These are phyloP conservation scores for Venusia cambrica DNA, from an alignment of 2,888 invertebrate genomes.

Conservation along the genomic window DNA sequence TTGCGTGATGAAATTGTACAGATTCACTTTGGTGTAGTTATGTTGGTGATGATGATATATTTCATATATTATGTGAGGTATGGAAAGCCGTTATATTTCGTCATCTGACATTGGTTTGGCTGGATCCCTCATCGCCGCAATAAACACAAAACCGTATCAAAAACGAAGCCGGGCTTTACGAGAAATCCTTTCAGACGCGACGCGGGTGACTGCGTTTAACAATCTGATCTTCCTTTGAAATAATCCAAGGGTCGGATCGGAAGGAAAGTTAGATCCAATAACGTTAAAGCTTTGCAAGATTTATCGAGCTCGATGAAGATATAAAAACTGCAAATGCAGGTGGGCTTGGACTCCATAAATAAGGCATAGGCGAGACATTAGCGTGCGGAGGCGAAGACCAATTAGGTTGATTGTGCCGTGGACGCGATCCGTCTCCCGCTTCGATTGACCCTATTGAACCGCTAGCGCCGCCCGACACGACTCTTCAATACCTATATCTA, in stretches of 20 bases:
- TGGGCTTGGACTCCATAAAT: slow-evolving; percentile 32
- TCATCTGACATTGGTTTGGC: slow-evolving; percentile 8
- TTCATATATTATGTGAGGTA: slow-evolving; percentile 1
- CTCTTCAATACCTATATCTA: slow-evolving; percentile 35
- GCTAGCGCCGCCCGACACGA: slow-evolving; percentile 31
- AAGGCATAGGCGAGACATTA: slow-evolving; percentile 34
- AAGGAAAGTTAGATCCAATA: slow-evolving; percentile 6
- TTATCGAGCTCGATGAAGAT: slow-evolving; percentile 17
- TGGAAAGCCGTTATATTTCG: slow-evolving; percentile 3
- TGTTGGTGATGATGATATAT: no score
- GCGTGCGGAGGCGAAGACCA: slow-evolving; percentile 41
- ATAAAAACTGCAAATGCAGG: slow-evolving; percentile 37
- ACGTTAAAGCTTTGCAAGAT: slow-evolving; percentile 5
- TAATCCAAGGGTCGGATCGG: neutral
- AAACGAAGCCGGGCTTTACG: neutral
- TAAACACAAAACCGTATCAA: slow-evolving; percentile 13
- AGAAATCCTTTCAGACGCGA: slow-evolving; percentile 1
- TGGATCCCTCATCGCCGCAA: slow-evolving; percentile 6
- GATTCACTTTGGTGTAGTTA: no score
- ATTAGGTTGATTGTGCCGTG: slow-evolving; percentile 49
- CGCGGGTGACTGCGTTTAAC: neutral
- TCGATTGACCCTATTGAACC: slow-evolving; percentile 52
- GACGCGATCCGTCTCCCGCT: slow-evolving; percentile 39
- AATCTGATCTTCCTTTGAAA: slow-evolving; percentile 1
- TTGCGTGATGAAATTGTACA: no score